Percentiles rank a stretch among this genome's conserved stretches.
These are phyloP conservation scores for Tetanocera ferruginea DNA, from an alignment of 2,888 invertebrate species.

Conservation along the genomic window DNA sequence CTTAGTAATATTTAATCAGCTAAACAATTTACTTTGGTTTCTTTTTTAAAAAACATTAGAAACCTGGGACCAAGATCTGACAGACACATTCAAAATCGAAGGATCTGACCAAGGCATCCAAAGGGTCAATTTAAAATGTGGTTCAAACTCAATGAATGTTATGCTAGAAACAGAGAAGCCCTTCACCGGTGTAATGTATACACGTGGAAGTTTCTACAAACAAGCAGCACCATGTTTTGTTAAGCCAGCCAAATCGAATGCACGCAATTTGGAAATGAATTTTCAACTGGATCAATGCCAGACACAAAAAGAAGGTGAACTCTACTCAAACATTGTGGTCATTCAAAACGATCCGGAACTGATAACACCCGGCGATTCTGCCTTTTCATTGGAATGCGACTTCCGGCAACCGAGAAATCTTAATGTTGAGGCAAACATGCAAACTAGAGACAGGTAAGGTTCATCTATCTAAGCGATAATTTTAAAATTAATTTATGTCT, in stretches of 20 bases:
- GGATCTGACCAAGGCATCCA: slow-evolving; percentile 73
- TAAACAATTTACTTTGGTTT: too few species aligned
- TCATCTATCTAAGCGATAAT: neutral
- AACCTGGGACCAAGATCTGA: slow-evolving; percentile 72
- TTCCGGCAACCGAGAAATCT: slow-evolving; percentile 73
- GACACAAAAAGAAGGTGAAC: slow-evolving; percentile 72
- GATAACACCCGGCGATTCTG: slow-evolving; percentile 77
- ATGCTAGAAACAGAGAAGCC: slow-evolving; percentile 72
- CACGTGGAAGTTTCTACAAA: slow-evolving; percentile 74
- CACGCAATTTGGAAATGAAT: slow-evolving; percentile 72
- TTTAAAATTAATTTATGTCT: neutral
- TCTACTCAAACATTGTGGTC: slow-evolving; percentile 75
- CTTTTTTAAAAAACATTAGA: slow-evolving; percentile 50
- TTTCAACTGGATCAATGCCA: slow-evolving; percentile 74
- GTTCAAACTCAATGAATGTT: slow-evolving; percentile 73
- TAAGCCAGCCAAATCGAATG: slow-evolving; percentile 70
- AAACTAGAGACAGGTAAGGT: slow-evolving; percentile 68
- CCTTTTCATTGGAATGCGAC: slow-evolving; percentile 77
- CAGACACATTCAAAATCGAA: slow-evolving; percentile 73
- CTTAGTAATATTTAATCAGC: too few species aligned
- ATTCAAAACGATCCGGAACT: slow-evolving; percentile 78
- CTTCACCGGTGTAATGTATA: slow-evolving; percentile 76
- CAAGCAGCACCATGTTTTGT: slow-evolving; percentile 74
- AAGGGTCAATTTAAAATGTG: slow-evolving; percentile 73
- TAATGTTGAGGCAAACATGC: slow-evolving; percentile 72